Conservation (phyloP, 2,888 invertebrate species). For the Gasteruption jaculator region DNA sequence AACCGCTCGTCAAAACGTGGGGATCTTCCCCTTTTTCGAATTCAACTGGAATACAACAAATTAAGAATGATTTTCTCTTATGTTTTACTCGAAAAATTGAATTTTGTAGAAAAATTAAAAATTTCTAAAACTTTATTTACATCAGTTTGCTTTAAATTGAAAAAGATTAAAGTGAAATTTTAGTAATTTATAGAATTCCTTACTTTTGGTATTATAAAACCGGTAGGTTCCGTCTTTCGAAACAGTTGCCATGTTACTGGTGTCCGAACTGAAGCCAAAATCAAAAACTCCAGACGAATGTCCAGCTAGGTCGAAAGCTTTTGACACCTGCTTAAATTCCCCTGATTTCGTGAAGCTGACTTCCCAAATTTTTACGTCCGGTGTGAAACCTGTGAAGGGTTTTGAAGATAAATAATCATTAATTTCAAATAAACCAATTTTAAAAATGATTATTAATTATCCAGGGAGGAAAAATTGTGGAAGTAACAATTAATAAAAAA, state of each 20-base stretch:
- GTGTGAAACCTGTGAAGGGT: conserved; percentile 58
- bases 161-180: no score
- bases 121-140: conserved; percentile 18
- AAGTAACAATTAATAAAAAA: no score
- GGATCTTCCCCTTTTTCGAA: conserved; percentile 76
- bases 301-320: conserved; percentile 77
- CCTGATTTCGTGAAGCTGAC: conserved; percentile 71
- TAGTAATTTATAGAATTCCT: conserved; percentile 41
- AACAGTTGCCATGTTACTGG: conserved; percentile 76
- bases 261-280: conserved; percentile 77
- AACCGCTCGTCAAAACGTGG: conserved; percentile 64
- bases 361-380: conserved; percentile 76
- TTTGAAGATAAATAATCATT: conserved; percentile 1
- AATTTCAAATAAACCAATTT: background rate
- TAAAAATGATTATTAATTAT: no score
- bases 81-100: conserved; percentile 13
- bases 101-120: conserved; percentile 7
- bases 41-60: conserved; percentile 76
- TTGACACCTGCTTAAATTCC: conserved; percentile 68
- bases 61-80: conserved; percentile 15
- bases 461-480: no score
- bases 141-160: no score
- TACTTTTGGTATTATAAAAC: conserved; percentile 80
- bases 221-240: conserved; percentile 88
- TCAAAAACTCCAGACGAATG: conserved; percentile 78